A percentile compares a stretch with the other conserved stretches of the same genome.
phyloP scores from a whole-genome alignment of 1,140 invertebrate genomes.

The Pinna nobilis region DNA sequence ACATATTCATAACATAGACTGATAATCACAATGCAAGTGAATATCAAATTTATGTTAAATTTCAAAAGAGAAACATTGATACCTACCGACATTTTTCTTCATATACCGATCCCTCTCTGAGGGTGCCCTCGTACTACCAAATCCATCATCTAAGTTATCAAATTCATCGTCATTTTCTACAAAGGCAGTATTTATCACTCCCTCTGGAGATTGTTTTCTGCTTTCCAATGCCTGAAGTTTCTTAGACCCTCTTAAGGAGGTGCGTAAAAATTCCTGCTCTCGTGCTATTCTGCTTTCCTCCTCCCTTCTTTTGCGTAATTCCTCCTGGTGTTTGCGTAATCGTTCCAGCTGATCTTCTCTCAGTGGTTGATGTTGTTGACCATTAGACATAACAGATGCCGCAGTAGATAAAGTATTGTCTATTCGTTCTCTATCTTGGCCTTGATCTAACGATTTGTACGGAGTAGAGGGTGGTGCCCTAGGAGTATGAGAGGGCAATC shows the following conservation, averaged over 20 bases:
- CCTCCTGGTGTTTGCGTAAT: slow-evolving; percentile 89
- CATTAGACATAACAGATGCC: slow-evolving; percentile 38
- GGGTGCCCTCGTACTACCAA: slow-evolving; percentile 49
- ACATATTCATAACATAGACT: too few relatives aligned
- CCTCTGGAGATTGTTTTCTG: slow-evolving; percentile 74
- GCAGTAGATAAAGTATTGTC: too few relatives aligned
- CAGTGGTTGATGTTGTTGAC: slow-evolving; percentile 43
- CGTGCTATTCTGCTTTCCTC: slow-evolving; percentile 88
- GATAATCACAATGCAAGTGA: too few relatives aligned
- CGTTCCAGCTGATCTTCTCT: slow-evolving; percentile 88
- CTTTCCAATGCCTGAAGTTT: slow-evolving; percentile 92
- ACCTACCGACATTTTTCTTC: slow-evolving; percentile 65
- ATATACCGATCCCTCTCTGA: slow-evolving; percentile 56
- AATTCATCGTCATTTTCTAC: slow-evolving; percentile 58
- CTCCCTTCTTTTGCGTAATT: slow-evolving; percentile 89
- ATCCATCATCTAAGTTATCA: slow-evolving; percentile 54
- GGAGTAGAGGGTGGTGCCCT: slow-evolving; percentile 73
- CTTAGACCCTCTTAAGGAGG: slow-evolving; percentile 93
- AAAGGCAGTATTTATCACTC: slow-evolving; percentile 90
- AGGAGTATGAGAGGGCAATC: slow-evolving; percentile 81
- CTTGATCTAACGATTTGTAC: slow-evolving; percentile 42
- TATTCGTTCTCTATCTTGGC: slow-evolving; percentile 40
- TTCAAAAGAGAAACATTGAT: not conserved
- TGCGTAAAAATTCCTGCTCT: slow-evolving; percentile 91
- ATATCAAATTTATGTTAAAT: too few relatives aligned